Conservation (phyloP, 37 sponge, comb jelly and placozoan species). For the Aplysina aerophoba region DNA sequence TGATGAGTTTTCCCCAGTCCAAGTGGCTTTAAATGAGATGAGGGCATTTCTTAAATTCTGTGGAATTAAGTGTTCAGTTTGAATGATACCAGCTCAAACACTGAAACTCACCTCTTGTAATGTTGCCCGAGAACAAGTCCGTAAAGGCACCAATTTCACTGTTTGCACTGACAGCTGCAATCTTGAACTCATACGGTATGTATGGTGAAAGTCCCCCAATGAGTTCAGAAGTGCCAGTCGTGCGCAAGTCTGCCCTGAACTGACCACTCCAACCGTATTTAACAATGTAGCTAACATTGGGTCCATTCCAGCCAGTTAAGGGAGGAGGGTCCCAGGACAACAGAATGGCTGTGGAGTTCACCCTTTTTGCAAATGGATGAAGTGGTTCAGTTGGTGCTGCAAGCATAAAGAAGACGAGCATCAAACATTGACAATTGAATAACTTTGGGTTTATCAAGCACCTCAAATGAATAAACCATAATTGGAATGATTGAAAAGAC, state of each 20-base stretch:
- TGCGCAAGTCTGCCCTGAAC: no score
- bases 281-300: not conserved
- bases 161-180: constrained; percentile 8
- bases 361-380: not conserved
- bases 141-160: constrained; percentile 1
- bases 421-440: no score
- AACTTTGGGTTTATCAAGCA: no score
- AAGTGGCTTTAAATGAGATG: no score
- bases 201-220: not conserved
- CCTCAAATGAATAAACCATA: no score
- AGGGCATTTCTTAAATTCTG: no score
- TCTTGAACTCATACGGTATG: not conserved
- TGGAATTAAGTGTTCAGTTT: no score
- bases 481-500: no score
- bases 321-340: constrained; percentile 6
- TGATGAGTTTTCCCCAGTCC: no score
- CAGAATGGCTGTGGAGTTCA: not conserved
- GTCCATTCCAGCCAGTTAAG: not conserved
- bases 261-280: not conserved
- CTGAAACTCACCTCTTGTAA: not conserved
- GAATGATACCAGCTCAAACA: no score
- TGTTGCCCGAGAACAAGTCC: not conserved
- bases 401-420: not conserved
- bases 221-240: no score
- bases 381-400: constrained; percentile 3